Evolutionary conservation across 1,140 invertebrate species (phyloP).

Genomic region (Drosophila ambigua): DNA sequence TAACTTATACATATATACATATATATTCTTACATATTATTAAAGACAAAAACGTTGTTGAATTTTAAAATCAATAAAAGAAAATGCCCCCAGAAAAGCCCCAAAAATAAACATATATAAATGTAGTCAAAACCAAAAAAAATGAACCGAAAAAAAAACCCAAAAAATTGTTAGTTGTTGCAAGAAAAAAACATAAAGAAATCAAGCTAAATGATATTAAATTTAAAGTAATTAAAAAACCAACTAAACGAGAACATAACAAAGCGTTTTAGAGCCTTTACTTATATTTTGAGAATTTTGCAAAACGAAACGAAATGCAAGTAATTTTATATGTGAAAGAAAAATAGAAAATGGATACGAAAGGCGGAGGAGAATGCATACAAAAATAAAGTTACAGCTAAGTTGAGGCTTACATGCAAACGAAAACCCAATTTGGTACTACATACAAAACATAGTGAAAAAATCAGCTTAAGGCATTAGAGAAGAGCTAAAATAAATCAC

Average conservation of each 20-base stretch:
- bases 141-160: slow-evolving; percentile 32
- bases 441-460: slow-evolving; percentile 37
- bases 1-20: slow-evolving; percentile 61
- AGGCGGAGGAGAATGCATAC: slow-evolving; percentile 25
- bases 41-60: slow-evolving; percentile 75
- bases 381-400: slow-evolving; percentile 53
- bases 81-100: slow-evolving; percentile 41
- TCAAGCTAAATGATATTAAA: slow-evolving; percentile 52
- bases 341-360: slow-evolving; percentile 39
- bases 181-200: slow-evolving; percentile 62
- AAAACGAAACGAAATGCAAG: slow-evolving; percentile 71
- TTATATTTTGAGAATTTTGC: slow-evolving; percentile 82
- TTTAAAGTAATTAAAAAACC: slow-evolving; percentile 51
- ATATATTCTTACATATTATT: slow-evolving; percentile 76
- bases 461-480: slow-evolving; percentile 55
- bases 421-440: slow-evolving; percentile 30
- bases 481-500: slow-evolving; percentile 46
- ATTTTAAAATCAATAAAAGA: slow-evolving; percentile 75
- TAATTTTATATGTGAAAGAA: slow-evolving; percentile 70
- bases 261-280: slow-evolving; percentile 80
- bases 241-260: slow-evolving; percentile 51
- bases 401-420: slow-evolving; percentile 42
- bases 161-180: slow-evolving; percentile 81
- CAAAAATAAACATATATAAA: slow-evolving; percentile 44
- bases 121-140: slow-evolving; percentile 45